These are phyloP conservation scores for Odontomachus brunneus DNA, from an alignment of 1,140 invertebrate species.

Conservation along the genomic window DNA sequence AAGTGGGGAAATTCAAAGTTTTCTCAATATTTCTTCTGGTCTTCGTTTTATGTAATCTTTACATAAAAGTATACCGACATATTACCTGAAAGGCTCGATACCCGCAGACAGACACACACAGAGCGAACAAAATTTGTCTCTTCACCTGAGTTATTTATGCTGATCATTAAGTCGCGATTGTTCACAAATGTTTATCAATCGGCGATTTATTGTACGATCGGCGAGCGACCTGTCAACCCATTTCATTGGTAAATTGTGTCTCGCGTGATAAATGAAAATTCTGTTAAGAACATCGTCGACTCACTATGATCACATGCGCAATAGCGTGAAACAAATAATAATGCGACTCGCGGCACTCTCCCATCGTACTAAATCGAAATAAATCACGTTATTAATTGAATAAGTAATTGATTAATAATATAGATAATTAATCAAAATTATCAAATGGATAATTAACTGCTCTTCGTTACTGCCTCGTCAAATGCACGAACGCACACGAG, in stretches of 20 bases:
- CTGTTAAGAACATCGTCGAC: constrained; percentile 34
- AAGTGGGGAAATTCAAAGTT: too few species aligned
- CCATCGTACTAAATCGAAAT: neutral
- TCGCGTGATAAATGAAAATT: constrained; percentile 38
- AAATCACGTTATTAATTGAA: constrained; percentile 39
- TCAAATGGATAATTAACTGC: constrained; percentile 52
- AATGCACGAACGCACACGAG: too few species aligned
- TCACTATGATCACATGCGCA: neutral
- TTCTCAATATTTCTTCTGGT: too few species aligned
- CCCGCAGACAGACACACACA: too few species aligned
- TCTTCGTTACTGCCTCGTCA: neutral
- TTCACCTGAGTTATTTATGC: constrained; percentile 2
- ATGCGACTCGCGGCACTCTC: neutral
- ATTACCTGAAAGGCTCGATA: too few species aligned
- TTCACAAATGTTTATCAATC: constrained; percentile 5
- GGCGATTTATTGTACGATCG: constrained; percentile 26
- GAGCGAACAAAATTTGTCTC: too few species aligned
- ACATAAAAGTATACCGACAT: too few species aligned
- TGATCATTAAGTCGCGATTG: neutral
- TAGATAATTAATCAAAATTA: constrained; percentile 41
- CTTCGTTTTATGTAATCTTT: too few species aligned
- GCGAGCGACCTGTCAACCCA: neutral
- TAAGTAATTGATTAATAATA: constrained; percentile 53
- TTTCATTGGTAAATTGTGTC: constrained; percentile 7
- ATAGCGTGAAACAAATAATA: neutral